Percentiles rank a stretch among this genome's conserved stretches.
Conservation (phyloP, 2,113 vertebrate genomes). For the Campylorhamphus procurvoides region DNA sequence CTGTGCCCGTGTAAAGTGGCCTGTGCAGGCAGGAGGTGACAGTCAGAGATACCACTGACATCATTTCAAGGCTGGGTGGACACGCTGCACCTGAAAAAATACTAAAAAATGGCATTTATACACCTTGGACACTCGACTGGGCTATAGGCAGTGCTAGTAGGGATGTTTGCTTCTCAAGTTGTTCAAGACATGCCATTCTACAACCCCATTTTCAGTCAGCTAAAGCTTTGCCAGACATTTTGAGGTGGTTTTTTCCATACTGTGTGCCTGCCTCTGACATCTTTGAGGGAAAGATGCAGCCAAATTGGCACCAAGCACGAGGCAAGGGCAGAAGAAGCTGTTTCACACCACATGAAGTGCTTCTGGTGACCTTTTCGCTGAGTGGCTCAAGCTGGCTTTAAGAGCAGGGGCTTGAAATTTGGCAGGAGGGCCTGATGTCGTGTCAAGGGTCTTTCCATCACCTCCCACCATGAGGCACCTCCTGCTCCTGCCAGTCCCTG, state of each 20-base stretch:
- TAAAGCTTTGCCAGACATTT: not conserved
- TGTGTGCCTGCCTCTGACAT: not conserved
- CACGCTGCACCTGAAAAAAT: not conserved
- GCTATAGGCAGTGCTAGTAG: not conserved
- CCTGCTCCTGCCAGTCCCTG: not conserved
- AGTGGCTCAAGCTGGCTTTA: not conserved
- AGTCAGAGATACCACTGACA: slow-evolving; percentile 22
- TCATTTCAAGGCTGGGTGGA: not conserved
- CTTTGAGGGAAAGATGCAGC: not conserved
- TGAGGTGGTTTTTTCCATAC: slow-evolving; percentile 5
- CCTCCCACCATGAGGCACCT: not conserved
- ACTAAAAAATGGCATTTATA: not conserved
- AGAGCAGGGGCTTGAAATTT: not conserved
- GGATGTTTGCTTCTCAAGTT: not conserved
- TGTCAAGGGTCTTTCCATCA: not conserved
- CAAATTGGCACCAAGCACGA: not conserved
- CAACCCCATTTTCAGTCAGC: not conserved
- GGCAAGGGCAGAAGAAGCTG: not conserved
- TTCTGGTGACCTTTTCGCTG: not conserved
- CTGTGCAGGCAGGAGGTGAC: not conserved
- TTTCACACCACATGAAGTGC: fast-evolving
- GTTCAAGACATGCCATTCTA: not conserved
- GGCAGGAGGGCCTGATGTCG: not conserved
- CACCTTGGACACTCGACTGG: not conserved
- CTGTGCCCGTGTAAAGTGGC: not conserved